phyloP scores from a whole-genome alignment of 2,888 invertebrate species.

The Scaeva pyrastri region DNA sequence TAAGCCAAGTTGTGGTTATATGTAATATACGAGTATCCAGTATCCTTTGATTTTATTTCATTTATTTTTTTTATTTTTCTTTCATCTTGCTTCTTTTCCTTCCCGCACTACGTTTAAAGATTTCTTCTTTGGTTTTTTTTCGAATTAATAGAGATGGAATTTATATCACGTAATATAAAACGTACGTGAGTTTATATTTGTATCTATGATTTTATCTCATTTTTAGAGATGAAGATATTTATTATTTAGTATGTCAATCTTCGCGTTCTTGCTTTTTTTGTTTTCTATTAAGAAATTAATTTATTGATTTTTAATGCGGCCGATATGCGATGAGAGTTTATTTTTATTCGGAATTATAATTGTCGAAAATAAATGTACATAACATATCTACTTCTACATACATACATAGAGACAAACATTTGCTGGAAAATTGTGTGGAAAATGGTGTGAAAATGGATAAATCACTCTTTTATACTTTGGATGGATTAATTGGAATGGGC shows the following conservation, averaged over 20 bases:
- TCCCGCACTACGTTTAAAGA: neutral
- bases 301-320: too few species aligned
- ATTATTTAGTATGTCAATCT: neutral
- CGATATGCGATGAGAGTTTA: too few species aligned
- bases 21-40: neutral
- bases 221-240: constrained; percentile 10
- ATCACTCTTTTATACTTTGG: too few species aligned
- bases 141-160: constrained; percentile 2
- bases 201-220: neutral
- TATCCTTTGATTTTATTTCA: constrained; percentile 44
- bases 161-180: constrained; percentile 24
- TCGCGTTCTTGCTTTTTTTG: too few species aligned
- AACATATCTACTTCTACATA: too few species aligned
- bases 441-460: too few species aligned
- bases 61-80: neutral
- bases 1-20: constrained; percentile 6
- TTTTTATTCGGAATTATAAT: too few species aligned
- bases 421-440: too few species aligned
- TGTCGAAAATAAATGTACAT: too few species aligned
- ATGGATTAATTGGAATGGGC: too few species aligned
- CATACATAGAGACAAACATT: too few species aligned
- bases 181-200: neutral
- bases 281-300: too few species aligned
- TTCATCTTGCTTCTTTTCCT: neutral
- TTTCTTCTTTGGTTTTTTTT: constrained; percentile 11